Percentiles rank a stretch among this genome's conserved stretches.
Evolutionary conservation across 2,113 vertebrate genomes (phyloP).

Genomic region (Scopus umbretta): DNA sequence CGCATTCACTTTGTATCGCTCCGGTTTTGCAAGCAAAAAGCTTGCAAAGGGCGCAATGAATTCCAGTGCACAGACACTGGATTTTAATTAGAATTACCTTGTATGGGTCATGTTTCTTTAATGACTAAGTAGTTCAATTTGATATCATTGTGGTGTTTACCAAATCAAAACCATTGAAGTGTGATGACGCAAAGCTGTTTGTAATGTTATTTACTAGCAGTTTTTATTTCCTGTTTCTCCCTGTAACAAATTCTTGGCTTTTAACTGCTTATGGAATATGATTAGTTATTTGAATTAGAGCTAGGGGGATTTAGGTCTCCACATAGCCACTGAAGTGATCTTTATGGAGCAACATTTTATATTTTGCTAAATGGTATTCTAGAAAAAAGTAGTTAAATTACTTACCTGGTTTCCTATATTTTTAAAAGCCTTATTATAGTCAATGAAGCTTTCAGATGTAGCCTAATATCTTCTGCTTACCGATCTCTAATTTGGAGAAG

Average conservation of each 20-base stretch:
- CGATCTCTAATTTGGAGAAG: neutral
- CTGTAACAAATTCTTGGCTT: neutral
- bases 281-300: neutral
- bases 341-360: neutral
- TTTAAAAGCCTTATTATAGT: neutral
- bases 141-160: neutral
- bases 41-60: neutral
- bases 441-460: neutral
- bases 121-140: neutral
- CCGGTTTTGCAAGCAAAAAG: neutral
- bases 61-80: neutral
- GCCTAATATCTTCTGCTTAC: neutral
- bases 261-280: neutral
- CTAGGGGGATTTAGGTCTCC: neutral
- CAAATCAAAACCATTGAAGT: neutral
- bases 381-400: neutral
- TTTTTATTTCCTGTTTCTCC: neutral
- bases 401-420: neutral
- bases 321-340: neutral
- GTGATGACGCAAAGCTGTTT: neutral
- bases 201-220: neutral
- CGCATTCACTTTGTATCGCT: neutral
- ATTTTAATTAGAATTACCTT: conserved; percentile 9
- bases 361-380: neutral
- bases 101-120: neutral